Evolutionary conservation across 1,140 invertebrate species (phyloP).

Genomic region (Nephila pilipes): DNA sequence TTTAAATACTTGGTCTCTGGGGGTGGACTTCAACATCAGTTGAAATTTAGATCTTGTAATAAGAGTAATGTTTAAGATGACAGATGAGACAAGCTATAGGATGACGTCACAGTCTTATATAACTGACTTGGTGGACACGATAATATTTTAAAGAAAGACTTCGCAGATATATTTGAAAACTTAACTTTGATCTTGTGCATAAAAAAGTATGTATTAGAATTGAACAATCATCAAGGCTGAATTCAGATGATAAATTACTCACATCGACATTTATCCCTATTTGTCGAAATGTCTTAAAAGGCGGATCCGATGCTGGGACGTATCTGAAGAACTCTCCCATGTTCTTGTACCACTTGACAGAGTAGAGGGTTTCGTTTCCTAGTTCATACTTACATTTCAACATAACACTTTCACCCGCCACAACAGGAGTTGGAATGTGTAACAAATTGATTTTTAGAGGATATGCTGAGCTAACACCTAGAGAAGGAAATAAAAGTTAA

Average conservation of each 20-base stretch:
- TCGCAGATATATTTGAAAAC: too few species aligned
- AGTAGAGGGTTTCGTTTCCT: constrained; percentile 79
- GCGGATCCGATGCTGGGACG: constrained; percentile 83
- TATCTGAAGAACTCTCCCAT: constrained; percentile 86
- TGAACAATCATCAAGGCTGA: too few species aligned
- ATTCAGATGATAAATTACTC: background rate
- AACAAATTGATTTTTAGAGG: constrained; percentile 46
- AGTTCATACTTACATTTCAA: constrained; percentile 81
- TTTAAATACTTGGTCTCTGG: too few species aligned
- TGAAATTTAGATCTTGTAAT: too few species aligned
- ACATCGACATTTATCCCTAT: constrained; percentile 73
- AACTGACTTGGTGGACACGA: too few species aligned
- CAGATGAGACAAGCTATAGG: too few species aligned
- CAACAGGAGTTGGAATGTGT: constrained; percentile 55
- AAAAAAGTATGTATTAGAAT: too few species aligned
- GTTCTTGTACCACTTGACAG: constrained; percentile 81
- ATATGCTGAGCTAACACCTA: constrained; percentile 3
- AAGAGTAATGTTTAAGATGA: too few species aligned
- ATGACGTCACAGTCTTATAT: too few species aligned
- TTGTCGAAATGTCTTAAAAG: constrained; percentile 59
- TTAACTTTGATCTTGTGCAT: too few species aligned
- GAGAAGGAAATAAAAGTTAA: background rate
- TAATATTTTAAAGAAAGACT: too few species aligned
- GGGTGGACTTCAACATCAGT: too few species aligned
- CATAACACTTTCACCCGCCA: constrained; percentile 27